These are phyloP conservation scores for Phaethornis superciliosus DNA, from an alignment of 2,113 vertebrate genomes.

Conservation along the genomic window DNA sequence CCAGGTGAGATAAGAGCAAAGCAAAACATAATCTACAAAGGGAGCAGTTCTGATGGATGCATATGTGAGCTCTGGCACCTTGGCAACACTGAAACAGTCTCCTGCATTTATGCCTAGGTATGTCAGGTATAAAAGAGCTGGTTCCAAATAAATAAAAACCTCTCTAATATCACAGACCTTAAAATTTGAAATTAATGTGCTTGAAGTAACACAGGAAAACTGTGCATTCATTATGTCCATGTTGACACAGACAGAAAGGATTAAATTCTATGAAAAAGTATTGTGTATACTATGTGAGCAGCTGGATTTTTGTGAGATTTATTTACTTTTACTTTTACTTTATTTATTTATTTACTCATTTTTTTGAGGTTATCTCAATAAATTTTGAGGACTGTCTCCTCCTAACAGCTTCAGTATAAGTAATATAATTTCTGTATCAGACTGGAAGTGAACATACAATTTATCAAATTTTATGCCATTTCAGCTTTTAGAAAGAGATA, in stretches of 20 bases:
- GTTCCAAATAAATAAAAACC: not conserved
- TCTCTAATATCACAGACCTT: not conserved
- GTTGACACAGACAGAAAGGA: not conserved
- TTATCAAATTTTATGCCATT: not conserved
- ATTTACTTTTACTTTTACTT: not conserved
- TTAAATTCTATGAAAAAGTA: not conserved
- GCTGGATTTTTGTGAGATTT: not conserved
- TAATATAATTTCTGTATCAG: not conserved
- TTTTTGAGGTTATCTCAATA: not conserved
- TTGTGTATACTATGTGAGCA: not conserved
- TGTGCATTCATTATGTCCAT: not conserved
- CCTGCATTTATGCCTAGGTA: not conserved
- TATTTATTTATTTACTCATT: too few relatives aligned
- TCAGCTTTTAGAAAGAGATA: not conserved
- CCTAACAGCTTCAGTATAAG: rapidly evolving
- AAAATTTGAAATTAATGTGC: not conserved
- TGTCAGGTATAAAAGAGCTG: not conserved
- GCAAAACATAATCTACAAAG: not conserved
- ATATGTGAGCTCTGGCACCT: not conserved
- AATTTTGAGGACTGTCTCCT: not conserved
- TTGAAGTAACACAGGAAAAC: not conserved
- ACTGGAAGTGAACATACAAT: not conserved
- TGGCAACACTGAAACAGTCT: not conserved
- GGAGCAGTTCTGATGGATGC: rapidly evolving
- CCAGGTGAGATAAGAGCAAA: not conserved